Evolutionary conservation across 2,797 vertebrate species (phyloP).

Genomic region (Sebastes oblongus): DNA sequence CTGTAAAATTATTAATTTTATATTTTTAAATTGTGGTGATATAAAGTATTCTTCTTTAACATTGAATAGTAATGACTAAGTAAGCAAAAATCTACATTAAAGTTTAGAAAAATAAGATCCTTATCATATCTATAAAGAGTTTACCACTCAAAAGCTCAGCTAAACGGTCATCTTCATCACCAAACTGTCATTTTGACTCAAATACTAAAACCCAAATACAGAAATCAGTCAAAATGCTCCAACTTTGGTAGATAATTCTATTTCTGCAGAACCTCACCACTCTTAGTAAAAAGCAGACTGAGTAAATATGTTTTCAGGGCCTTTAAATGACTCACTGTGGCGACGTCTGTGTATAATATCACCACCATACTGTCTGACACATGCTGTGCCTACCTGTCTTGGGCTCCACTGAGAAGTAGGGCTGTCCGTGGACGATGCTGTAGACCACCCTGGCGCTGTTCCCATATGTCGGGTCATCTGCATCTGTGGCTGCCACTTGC

Average conservation of each 20-base stretch:
- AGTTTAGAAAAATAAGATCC: neutral
- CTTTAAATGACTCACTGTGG: neutral
- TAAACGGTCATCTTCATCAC: neutral
- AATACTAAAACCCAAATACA: neutral
- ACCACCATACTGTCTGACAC: neutral
- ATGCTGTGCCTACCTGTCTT: slow-evolving; percentile 87
- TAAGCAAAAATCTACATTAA: neutral
- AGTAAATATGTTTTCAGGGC: neutral
- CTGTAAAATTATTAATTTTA: neutral
- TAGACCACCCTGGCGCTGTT: slow-evolving; percentile 96
- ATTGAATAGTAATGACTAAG: neutral
- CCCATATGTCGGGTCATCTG: slow-evolving; percentile 95
- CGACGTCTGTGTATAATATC: neutral
- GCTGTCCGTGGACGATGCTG: slow-evolving; percentile 95
- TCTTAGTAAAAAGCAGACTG: neutral
- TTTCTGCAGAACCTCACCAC: fast-evolving
- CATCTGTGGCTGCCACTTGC: slow-evolving; percentile 96
- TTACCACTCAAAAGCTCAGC: neutral
- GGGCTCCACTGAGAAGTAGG: slow-evolving; percentile 97
- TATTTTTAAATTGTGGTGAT: fast-evolving
- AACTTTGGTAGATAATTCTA: no score
- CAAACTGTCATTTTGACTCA: neutral
- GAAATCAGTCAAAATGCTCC: neutral
- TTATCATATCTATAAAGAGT: neutral
- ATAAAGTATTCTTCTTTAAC: neutral